These are phyloP conservation scores for Drosophila borealis DNA, from an alignment of 2,888 invertebrate genomes.

Conservation along the genomic window DNA sequence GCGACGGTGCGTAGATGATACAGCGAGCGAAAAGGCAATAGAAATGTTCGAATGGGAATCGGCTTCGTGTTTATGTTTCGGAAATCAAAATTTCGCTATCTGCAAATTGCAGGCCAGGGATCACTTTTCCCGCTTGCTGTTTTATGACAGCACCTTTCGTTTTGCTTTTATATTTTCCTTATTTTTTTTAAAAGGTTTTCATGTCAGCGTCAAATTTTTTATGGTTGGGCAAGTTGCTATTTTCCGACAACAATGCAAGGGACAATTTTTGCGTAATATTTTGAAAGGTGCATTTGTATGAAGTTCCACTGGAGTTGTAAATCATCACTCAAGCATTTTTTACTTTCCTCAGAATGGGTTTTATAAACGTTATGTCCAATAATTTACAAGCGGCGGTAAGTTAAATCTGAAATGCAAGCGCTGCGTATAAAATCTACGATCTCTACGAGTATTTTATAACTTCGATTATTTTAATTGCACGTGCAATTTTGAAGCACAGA, in stretches of 20 bases:
- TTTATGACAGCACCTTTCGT: slow-evolving; percentile 65
- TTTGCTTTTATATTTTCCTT: slow-evolving; percentile 15
- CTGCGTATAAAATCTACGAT: neutral
- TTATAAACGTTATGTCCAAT: too few species aligned
- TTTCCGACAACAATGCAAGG: slow-evolving; percentile 51
- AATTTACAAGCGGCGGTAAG: neutral
- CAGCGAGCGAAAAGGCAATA: slow-evolving; percentile 12
- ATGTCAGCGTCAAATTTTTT: slow-evolving; percentile 67
- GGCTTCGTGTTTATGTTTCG: slow-evolving; percentile 76
- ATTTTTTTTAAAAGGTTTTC: slow-evolving; percentile 62
- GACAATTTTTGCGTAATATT: slow-evolving; percentile 71
- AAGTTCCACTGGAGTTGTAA: slow-evolving; percentile 60
- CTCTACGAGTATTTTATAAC: neutral
- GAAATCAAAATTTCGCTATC: slow-evolving; percentile 79
- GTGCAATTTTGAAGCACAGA: neutral
- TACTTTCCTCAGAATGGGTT: slow-evolving; percentile 12
- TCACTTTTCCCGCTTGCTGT: slow-evolving; percentile 69
- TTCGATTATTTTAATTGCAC: slow-evolving; percentile 11
- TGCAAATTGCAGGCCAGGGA: slow-evolving; percentile 72
- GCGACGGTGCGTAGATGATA: slow-evolving; percentile 60
- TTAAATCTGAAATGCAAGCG: neutral
- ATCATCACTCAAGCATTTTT: slow-evolving; percentile 47
- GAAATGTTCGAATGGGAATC: slow-evolving; percentile 32
- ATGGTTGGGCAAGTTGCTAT: slow-evolving; percentile 70
- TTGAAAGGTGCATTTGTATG: slow-evolving; percentile 79